Base-by-base conservation (phyloP, 2,888 invertebrate species). In the Glyphotaelius pellucidus region DNA sequence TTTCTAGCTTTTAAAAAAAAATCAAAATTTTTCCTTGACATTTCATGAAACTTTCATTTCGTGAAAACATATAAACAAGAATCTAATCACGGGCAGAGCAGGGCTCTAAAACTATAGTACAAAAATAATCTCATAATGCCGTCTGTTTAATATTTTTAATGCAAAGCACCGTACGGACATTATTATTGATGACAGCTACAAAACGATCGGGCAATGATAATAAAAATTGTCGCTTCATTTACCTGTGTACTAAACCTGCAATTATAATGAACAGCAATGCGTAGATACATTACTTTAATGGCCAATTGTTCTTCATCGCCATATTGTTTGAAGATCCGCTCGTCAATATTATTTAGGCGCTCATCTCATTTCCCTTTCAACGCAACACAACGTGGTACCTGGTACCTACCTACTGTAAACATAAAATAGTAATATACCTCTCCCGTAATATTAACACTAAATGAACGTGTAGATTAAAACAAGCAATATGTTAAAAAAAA, bases 241-340 rank as follows among this genome's bases (percentile, higher is more conserved):
- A 67, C 25, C 19, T 15, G 35, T 88, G 35, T 32, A 79, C 79
- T 79, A 89, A 89, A 89, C 80, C 79, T 79, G 88, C 80, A 67
- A 89, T 89, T 79, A 35, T 35, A 19, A 52, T 67, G 47, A 52
- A 38, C 9, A 87, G 31, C 32, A 32, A 38, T 38, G 88, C 79
- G 79, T 12, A 85, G 35, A n/a, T 35, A 38, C 79, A 35, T 79
- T 11, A 38, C n/a, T 19, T 89, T 89, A 80, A 89, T 89, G 67
- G 88, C 12, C 79, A 79, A 89, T 89, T 89, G 88, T 89, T 89
- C 88, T 89, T 35, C n/a, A 42, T 42, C 19, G 30, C 15, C 86
- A 42, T n/a, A 19, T 35, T 86, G 42, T 86, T 85, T 15, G 35
- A 7, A 35, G 35, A 83, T 35, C 19, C 12, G 19, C 12, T 38